Evolutionary conservation across 2,888 invertebrate genomes (phyloP).

Genomic region (Neoaliturus tenellus): DNA sequence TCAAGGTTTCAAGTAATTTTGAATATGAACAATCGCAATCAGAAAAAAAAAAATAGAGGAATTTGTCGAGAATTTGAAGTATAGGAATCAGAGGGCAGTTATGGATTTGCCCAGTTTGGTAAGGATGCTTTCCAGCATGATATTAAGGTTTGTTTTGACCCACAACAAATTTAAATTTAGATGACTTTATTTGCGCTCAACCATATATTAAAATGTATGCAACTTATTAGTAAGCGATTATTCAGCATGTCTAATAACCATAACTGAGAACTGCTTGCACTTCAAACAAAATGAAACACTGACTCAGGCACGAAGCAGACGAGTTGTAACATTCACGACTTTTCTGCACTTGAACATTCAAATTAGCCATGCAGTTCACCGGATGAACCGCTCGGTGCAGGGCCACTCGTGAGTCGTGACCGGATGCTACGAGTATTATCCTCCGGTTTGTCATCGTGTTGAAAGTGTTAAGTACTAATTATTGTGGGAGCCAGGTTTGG

Average conservation of each 20-base stretch:
- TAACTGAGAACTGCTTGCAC: not conserved
- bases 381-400: not conserved
- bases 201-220: too few species aligned
- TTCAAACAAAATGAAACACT: not conserved
- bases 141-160: too few species aligned
- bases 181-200: too few species aligned
- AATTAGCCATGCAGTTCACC: not conserved
- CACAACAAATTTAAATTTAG: too few species aligned
- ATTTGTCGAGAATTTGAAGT: too few species aligned
- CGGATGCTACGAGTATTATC: constrained; percentile 8
- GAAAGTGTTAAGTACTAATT: constrained; percentile 18
- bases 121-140: too few species aligned
- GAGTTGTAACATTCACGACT: not conserved
- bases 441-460: constrained; percentile 23
- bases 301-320: not conserved
- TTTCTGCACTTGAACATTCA: not conserved
- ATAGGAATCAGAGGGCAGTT: too few species aligned
- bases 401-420: not conserved
- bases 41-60: too few species aligned
- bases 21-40: too few species aligned
- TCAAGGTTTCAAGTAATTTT: too few species aligned
- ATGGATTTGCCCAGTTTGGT: too few species aligned
- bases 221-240: too few species aligned
- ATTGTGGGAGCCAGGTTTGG: not conserved
- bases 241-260: not conserved